Evolutionary conservation across 2,113 vertebrate species (phyloP), one percentile per base, ranked within the genome.

Genomic region (Osmerus mordax): DNA sequence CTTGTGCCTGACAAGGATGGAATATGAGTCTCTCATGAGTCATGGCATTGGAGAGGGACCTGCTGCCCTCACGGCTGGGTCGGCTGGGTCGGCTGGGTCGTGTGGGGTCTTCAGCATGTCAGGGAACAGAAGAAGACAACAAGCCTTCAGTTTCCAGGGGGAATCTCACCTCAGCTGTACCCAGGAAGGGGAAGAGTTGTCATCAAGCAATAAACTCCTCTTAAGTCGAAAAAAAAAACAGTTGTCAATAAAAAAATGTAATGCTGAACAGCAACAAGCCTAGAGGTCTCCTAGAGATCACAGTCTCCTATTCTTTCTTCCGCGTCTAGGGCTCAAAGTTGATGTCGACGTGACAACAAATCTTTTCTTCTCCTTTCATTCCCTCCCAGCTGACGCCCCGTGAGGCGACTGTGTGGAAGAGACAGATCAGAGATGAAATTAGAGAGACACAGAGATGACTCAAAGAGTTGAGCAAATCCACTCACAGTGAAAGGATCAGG

Each of bases 1-100:
- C 87, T 89, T 86, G 92, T 86, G 84, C 84, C 84, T 87, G 88
- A 91, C 85, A 79, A 88, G 87, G 60, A 73, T 76, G 77, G 69
- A 70, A 83, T 84, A 78, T 87, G 78, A 86, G 85, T 88, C 76
- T 86, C 78, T 83, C 58, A 81, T 75, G 83, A 84, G 74, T 65
- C 72, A 25, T 69, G 14, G 62, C 58, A 66, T 64, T 23, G 58
- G 68, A 81, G 75, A 75, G 16, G 63, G 76, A 80, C 36, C 63
- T 7, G 4, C 74, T 70, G 79, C 78, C 71, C 23, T 69, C 25
- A 1, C 23, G 2, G 52, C 67, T 15, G 54, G 65, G 62, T 9
- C 9, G 19, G 77, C 12, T 15, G 54, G 65, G 62, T 9, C 9
- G 19, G 77, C 12, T 65, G 55, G 62, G 54, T 77, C 3, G 36